Evolutionary conservation across 2,113 vertebrate genomes (phyloP).

Genomic region (Solea solea): DNA sequence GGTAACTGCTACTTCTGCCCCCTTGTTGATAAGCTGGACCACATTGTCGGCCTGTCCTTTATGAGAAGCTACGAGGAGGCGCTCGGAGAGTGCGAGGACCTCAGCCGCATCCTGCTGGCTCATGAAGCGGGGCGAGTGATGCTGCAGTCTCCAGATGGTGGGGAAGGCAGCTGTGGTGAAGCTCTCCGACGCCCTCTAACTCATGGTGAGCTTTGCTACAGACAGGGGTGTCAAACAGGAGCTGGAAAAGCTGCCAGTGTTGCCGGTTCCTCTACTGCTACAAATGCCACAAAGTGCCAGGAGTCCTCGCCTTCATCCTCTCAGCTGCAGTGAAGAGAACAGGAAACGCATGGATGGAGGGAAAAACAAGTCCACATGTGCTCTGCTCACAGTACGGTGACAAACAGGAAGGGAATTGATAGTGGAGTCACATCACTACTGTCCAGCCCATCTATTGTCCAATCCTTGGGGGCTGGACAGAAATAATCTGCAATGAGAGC

Average conservation of each 20-base stretch:
- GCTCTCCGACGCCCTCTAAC: conserved; percentile 33
- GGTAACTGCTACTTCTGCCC: conserved; percentile 96
- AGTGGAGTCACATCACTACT: conserved; percentile 7
- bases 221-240: conserved; percentile 30
- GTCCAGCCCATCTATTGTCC: conserved; percentile 1
- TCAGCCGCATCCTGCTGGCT: conserved; percentile 94
- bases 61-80: conserved; percentile 95
- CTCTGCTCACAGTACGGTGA: neutral
- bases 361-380: conserved; percentile 31
- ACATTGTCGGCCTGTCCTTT: conserved; percentile 98
- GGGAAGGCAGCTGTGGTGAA: conserved; percentile 11
- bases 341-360: conserved; percentile 70
- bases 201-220: conserved; percentile 43
- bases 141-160: conserved; percentile 60
- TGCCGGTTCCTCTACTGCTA: conserved; percentile 18
- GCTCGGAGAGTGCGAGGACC: conserved; percentile 95
- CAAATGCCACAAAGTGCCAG: conserved; percentile 14
- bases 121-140: conserved; percentile 90
- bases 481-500: conserved; percentile 16
- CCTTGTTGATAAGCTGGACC: conserved; percentile 99
- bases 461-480: conserved; percentile 9
- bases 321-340: conserved; percentile 73
- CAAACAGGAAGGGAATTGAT: conserved; percentile 57
- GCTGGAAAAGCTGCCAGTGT: neutral
- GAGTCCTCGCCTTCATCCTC: conserved; percentile 80